Evolutionary conservation across 2,797 vertebrate species (phyloP).

Genomic region (Thamnophis elegans): DNA sequence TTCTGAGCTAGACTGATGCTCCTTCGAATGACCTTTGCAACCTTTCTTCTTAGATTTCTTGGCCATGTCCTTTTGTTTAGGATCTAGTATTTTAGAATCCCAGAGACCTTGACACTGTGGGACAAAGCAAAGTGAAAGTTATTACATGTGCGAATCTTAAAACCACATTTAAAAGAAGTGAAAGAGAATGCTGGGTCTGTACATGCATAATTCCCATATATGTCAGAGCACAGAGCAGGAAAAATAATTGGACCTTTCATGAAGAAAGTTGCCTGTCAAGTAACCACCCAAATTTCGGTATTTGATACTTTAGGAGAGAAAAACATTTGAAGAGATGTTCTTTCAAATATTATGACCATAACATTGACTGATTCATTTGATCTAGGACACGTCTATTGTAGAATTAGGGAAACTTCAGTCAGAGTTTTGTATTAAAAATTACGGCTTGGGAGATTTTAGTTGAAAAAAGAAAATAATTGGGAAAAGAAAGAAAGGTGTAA

Average conservation of each 20-base stretch:
- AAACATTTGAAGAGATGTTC: neutral
- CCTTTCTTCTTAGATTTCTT: constrained; percentile 72
- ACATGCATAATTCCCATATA: neutral
- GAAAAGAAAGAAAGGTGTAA: neutral
- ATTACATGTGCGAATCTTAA: neutral
- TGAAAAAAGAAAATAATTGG: neutral
- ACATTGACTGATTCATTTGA: neutral
- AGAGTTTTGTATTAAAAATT: neutral
- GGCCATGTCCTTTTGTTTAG: constrained; percentile 75
- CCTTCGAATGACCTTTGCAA: neutral
- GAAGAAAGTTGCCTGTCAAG: neutral
- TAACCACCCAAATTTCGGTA: neutral
- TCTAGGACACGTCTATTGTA: neutral
- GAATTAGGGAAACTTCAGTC: neutral
- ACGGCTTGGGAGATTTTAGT: neutral
- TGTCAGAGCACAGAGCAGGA: neutral
- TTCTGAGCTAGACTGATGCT: neutral
- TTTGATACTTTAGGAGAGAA: neutral
- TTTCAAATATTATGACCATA: neutral
- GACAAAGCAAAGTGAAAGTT: neutral
- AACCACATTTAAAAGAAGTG: neutral
- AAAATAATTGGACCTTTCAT: neutral
- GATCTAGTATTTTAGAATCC: constrained; percentile 80
- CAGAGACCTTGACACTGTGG: constrained; percentile 79
- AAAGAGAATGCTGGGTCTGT: neutral